phyloP scores from a whole-genome alignment of 2,888 invertebrate species.

The Uloborus plumipes region DNA sequence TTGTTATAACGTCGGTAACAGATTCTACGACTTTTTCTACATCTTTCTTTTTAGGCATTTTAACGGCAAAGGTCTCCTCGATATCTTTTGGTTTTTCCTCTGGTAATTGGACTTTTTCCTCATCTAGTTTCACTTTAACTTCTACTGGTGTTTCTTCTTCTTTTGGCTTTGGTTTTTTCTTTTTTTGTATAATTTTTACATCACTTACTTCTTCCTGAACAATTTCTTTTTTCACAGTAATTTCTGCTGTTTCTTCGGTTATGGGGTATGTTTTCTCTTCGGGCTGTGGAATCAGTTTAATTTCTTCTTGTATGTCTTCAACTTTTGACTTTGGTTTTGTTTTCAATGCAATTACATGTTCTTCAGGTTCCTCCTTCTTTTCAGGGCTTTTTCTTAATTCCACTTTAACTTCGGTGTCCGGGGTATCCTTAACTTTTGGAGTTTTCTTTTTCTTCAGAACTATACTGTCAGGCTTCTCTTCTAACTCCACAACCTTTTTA shows the following conservation, averaged over 20 bases:
- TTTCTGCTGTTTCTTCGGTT: conserved; percentile 66
- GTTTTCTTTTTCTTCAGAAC: conserved; percentile 42
- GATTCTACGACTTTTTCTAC: conserved; percentile 42
- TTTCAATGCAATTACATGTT: background rate
- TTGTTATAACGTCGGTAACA: conserved; percentile 52
- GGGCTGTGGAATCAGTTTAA: conserved; percentile 9
- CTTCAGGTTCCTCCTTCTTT: conserved; percentile 53
- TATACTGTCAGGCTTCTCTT: conserved; percentile 69
- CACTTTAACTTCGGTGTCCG: background rate
- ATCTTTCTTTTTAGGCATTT: conserved; percentile 46
- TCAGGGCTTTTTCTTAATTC: conserved; percentile 3
- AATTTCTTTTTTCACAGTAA: conserved; percentile 62
- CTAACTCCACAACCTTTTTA: conserved; percentile 69
- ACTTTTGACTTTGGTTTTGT: conserved; percentile 30
- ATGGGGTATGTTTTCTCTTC: conserved; percentile 50
- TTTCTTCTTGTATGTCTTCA: conserved; percentile 41
- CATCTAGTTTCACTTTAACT: conserved; percentile 43
- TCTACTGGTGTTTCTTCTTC: conserved; percentile 35
- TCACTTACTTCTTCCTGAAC: conserved; percentile 67
- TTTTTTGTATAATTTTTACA: conserved; percentile 41
- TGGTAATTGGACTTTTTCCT: conserved; percentile 42
- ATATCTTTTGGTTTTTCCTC: conserved; percentile 41
- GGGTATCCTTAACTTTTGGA: conserved; percentile 7
- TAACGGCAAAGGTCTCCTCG: conserved; percentile 63
- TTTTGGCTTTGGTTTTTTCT: conserved; percentile 46